Evolutionary conservation across 2,113 vertebrate genomes (phyloP), one percentile per base, ranked within the genome.

Genomic region (Atherinomorus stipes): DNA sequence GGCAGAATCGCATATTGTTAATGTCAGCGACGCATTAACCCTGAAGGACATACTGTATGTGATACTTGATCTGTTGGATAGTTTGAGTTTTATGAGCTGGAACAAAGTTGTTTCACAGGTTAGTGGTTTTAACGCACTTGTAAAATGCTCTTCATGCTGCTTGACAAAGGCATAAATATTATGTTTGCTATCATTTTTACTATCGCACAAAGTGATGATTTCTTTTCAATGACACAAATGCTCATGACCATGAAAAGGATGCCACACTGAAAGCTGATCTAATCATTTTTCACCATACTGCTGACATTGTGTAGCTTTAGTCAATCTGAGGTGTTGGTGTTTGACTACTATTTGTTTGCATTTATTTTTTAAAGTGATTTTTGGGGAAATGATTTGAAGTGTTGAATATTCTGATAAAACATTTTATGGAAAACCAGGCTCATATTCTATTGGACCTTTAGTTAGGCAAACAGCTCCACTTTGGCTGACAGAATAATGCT

Each of bases 51-150:
- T 47, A 44, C 18, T 47, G 56, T 72, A 28, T 59, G 59, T 49
- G 78, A 77, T 60, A 84, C 60, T 47, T 2, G 52, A 81, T 67
- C 71, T 64, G 64, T 11, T 21, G 58, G 58, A 78, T 51, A 64
- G 63, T 71, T 59, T 44, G 16, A 59, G 60, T 12, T 83, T 80
- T 79, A 83, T 62, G 71, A 66, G 58, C 54, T 67, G 76, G 67
- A 78, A 72, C 68, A 65, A 74, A 69, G 28, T 21, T 56, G 69
- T 81, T 88, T 86, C 74, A 81, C 77, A 86, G 73, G 76, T 63
- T 63, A 65, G 19, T 80, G 44, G 54, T 70, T 71, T 85, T 3
- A 51, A 74, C 26, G 49, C 59, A 56, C 38, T 52, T 37, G 22
- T 21, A 78, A 76, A 79, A 78, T 40, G 67, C 64, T 63, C 45